Conservation (phyloP, 1,140 invertebrate genomes). For the Drosophila oshimai region DNA sequence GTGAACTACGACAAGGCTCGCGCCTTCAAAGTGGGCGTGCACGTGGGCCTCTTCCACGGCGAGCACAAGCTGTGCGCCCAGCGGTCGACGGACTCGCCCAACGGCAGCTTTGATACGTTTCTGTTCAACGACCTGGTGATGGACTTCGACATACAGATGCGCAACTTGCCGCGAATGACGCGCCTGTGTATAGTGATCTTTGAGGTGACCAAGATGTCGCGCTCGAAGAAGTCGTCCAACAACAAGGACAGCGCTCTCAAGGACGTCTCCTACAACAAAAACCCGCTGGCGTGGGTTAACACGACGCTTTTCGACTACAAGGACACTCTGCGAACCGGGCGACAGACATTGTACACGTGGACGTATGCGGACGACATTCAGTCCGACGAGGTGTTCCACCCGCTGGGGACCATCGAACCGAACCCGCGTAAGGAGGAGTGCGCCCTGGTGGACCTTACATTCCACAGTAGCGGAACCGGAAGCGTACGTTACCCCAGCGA, state of each 20-base stretch:
- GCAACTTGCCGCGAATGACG: conserved; percentile 94
- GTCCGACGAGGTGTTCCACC: conserved; percentile 93
- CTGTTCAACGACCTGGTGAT: conserved; percentile 90
- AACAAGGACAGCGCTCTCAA: conserved; percentile 63
- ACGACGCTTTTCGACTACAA: conserved; percentile 97
- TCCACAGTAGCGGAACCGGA: conserved; percentile 88
- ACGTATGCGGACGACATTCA: conserved; percentile 94
- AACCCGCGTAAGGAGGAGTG: conserved; percentile 93
- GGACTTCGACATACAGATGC: conserved; percentile 91
- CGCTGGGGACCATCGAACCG: conserved; percentile 92
- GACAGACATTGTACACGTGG: conserved; percentile 95
- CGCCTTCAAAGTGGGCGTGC: conserved; percentile 85
- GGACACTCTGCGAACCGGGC: conserved; percentile 91
- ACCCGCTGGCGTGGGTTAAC: conserved; percentile 95
- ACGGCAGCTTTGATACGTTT: conserved; percentile 85
- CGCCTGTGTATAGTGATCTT: conserved; percentile 95
- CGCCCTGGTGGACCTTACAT: conserved; percentile 91
- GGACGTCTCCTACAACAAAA: conserved; percentile 62
- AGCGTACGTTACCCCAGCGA: conserved; percentile 88
- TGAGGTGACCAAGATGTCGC: conserved; percentile 87
- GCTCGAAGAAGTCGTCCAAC: conserved; percentile 77
- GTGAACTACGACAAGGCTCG: conserved; percentile 90
- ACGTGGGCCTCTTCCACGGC: conserved; percentile 76
- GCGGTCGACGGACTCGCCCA: conserved; percentile 41
- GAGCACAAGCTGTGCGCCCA: conserved; percentile 69